phyloP scores from a whole-genome alignment of 92 coral and sea anemone genomes.

The Porites rus region DNA sequence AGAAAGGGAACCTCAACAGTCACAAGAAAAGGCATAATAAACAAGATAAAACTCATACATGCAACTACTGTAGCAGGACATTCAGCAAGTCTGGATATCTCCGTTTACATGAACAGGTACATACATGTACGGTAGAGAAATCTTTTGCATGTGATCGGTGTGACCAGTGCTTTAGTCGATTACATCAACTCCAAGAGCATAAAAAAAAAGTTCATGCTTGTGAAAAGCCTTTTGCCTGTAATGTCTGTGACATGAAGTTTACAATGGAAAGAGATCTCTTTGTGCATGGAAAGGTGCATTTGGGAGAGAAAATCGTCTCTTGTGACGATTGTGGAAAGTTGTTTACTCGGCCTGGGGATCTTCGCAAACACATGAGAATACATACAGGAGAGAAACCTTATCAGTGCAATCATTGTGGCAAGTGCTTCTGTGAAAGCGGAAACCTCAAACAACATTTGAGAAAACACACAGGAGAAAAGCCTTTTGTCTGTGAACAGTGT shows the following conservation, averaged over 20 bases:
- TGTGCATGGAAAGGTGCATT: neutral
- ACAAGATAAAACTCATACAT: slow-evolving; percentile 10
- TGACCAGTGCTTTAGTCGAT: neutral
- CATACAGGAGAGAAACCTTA: slow-evolving; percentile 47
- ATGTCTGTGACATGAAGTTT: neutral
- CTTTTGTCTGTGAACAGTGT: slow-evolving; percentile 29
- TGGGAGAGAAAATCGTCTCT: neutral
- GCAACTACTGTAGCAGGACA: slow-evolving; percentile 30
- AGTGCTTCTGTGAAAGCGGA: neutral
- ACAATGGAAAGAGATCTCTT: neutral
- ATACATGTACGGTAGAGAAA: neutral
- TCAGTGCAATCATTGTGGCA: slow-evolving; percentile 33
- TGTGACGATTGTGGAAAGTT: neutral
- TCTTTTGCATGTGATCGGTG: neutral
- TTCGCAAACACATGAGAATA: neutral
- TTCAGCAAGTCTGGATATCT: slow-evolving; percentile 29
- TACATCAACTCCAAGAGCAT: neutral
- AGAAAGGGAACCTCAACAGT: slow-evolving; percentile 2
- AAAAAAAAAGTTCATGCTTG: neutral
- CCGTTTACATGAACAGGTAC: neutral
- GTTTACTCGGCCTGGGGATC: neutral
- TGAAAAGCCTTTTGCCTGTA: neutral
- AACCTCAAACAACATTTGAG: slow-evolving; percentile 5
- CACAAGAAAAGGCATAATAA: slow-evolving; percentile 23
- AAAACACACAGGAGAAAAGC: slow-evolving; percentile 50